Conservation (phyloP, 2,888 invertebrate species). For the Tinea semifulvella region DNA sequence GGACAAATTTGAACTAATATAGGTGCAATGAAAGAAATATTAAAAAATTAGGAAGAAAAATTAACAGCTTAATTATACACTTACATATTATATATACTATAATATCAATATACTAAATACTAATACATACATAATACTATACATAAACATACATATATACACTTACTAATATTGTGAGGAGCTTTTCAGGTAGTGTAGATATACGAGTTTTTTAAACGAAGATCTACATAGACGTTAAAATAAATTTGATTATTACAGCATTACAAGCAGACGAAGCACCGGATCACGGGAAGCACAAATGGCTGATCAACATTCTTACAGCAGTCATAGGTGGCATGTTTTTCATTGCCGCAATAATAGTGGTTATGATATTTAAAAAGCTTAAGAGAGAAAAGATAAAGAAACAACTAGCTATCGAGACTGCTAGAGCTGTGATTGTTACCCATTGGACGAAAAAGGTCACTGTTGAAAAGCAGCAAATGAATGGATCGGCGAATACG, state of each 20-base stretch:
- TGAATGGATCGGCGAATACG: conserved; percentile 67
- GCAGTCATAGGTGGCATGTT: conserved; percentile 69
- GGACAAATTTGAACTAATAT: no score
- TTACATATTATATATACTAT: no score
- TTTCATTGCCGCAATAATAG: conserved; percentile 64
- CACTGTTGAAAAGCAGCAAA: conserved; percentile 82
- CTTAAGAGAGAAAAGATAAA: conserved; percentile 81
- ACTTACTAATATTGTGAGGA: no score
- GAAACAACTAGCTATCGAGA: conserved; percentile 81
- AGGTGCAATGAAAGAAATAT: no score
- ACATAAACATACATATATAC: no score
- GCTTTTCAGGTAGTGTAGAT: no score
- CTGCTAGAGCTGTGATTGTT: conserved; percentile 80
- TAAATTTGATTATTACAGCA: conserved; percentile 37
- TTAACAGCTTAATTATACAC: no score
- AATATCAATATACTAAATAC: no score
- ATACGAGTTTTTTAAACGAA: no score
- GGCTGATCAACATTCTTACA: conserved; percentile 66
- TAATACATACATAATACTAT: no score
- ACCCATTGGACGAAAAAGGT: conserved; percentile 93
- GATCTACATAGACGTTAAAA: no score
- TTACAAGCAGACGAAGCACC: conserved; percentile 40
- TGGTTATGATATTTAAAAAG: conserved; percentile 75
- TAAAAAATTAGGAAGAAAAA: no score
- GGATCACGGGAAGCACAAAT: conserved; percentile 58